These are phyloP conservation scores for Perca fluviatilis DNA, from an alignment of 2,113 vertebrate genomes.

Conservation along the genomic window DNA sequence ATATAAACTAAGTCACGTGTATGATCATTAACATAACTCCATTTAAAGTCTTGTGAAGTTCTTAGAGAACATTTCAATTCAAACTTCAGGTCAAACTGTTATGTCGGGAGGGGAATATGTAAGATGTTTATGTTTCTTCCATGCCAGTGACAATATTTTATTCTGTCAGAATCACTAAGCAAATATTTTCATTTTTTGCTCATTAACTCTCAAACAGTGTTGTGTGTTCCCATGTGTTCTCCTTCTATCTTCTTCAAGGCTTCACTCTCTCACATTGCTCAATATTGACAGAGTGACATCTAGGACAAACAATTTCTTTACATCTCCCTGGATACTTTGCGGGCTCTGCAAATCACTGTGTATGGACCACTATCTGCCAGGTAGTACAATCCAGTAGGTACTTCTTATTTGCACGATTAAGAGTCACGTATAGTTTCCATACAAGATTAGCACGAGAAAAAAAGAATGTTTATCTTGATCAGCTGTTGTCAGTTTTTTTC, in stretches of 20 bases:
- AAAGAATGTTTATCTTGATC: slow-evolving; percentile 17
- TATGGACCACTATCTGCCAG: not conserved
- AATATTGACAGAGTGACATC: not conserved
- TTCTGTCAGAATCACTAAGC: not conserved
- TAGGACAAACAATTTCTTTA: not conserved
- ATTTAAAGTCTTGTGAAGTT: not conserved
- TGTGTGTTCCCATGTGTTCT: not conserved
- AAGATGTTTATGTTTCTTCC: not conserved
- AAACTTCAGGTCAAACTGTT: not conserved
- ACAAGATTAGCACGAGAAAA: slow-evolving; percentile 12
- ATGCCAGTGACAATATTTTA: not conserved
- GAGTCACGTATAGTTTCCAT: slow-evolving; percentile 8
- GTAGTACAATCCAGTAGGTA: not conserved
- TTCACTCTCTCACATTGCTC: not conserved
- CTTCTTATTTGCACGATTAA: not conserved
- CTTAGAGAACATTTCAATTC: not conserved
- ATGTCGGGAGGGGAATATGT: not conserved
- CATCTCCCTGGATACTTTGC: slow-evolving; percentile 7
- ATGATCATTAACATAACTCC: not conserved
- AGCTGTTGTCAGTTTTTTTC: slow-evolving; percentile 7
- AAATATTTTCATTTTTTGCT: not conserved
- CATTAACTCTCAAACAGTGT: not conserved
- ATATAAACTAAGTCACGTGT: not conserved
- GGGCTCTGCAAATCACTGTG: not conserved
- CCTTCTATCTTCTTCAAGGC: fast-evolving